Percentiles rank a stretch among this genome's conserved stretches.
Evolutionary conservation across 92 coral and sea anemone species (phyloP).

Genomic region (Pocillopora grandis): DNA sequence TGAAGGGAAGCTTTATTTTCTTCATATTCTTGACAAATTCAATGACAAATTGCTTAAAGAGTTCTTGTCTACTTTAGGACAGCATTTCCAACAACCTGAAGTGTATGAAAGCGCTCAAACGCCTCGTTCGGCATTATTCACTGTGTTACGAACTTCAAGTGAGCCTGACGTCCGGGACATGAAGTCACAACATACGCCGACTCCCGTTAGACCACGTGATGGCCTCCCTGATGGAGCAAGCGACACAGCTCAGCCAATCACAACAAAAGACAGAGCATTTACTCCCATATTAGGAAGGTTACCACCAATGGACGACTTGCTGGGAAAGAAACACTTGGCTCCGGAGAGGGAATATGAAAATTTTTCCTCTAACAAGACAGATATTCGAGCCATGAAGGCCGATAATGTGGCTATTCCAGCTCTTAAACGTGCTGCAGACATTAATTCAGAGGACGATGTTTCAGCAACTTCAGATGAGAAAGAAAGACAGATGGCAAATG

Average conservation of each 20-base stretch:
- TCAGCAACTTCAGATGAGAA: constrained; percentile 5
- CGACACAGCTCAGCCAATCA: constrained; percentile 54
- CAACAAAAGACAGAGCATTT: constrained; percentile 45
- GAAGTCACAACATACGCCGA: constrained; percentile 2
- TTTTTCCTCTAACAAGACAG: not conserved
- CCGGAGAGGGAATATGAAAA: constrained; percentile 17
- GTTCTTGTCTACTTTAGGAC: constrained; percentile 40
- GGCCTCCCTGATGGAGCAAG: constrained; percentile 90
- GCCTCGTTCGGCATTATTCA: constrained; percentile 24
- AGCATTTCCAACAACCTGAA: constrained; percentile 36
- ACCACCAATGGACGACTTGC: constrained; percentile 6
- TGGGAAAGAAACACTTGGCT: not conserved
- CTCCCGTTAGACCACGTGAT: constrained; percentile 67
- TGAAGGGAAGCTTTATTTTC: no score
- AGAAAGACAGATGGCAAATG: constrained; percentile 5
- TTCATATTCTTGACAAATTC: no score
- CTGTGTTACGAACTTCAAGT: constrained; percentile 19
- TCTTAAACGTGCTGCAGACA: not conserved
- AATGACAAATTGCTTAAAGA: not conserved
- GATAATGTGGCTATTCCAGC: constrained; percentile 5
- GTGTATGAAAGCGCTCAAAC: not conserved
- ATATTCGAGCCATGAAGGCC: not conserved
- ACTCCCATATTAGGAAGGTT: constrained; percentile 23
- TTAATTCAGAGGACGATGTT: not conserved
- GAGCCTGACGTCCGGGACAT: constrained; percentile 22